Evolutionary conservation across 2,113 vertebrate genomes (phyloP), one percentile per base, ranked within the genome.

Genomic region (Pyxicephalus adspersus): DNA sequence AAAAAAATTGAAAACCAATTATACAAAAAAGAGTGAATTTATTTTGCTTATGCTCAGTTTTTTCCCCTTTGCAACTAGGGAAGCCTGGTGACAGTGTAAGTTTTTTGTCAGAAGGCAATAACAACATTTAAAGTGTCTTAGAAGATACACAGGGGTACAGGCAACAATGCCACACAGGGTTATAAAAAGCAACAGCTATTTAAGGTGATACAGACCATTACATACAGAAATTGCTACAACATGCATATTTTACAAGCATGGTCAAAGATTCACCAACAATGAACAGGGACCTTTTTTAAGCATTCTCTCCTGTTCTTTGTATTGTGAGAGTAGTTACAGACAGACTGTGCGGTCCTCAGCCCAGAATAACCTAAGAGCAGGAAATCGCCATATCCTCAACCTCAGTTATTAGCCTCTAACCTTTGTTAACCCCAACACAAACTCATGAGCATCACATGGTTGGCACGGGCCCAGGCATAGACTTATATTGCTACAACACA

Each of bases 331-430:
- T 77, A 7, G 34, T 29, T 54, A 34, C 68, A 81, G 57, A 73
- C 31, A 81, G 45, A 26, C 11, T 58, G 61, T 82, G 80, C 58
- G 50, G 70, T 74, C 80, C 57, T 55, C 34, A 45, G 28, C 18
- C 13, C 45, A 22, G 11, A 16, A 63, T 66, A 58, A 75, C 70
- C 51, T 73, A 58, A 57, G 70, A 55, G 58, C 57, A 75, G 63
- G 70, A 75, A 74, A 71, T 64, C 64, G 34, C 38, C 15, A 74
- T 34, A 22, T 45, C 55, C 57, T 58, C 28, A 64, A 64, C 64
- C 77, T 20, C 17, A 26, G 28, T 20, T 51, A 75, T 82, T 75
- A 75, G 50, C 71, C 70, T 66, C 19, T 75, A 58, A 66, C 70
- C 80, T 23, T 25, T 50, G 19, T 75, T 75, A 75, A 75, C 80